Percentiles rank a stretch among this genome's conserved stretches.
These are phyloP conservation scores for Oasisia sp. DNA, from an alignment of 2,888 invertebrate genomes.

Conservation along the genomic window DNA sequence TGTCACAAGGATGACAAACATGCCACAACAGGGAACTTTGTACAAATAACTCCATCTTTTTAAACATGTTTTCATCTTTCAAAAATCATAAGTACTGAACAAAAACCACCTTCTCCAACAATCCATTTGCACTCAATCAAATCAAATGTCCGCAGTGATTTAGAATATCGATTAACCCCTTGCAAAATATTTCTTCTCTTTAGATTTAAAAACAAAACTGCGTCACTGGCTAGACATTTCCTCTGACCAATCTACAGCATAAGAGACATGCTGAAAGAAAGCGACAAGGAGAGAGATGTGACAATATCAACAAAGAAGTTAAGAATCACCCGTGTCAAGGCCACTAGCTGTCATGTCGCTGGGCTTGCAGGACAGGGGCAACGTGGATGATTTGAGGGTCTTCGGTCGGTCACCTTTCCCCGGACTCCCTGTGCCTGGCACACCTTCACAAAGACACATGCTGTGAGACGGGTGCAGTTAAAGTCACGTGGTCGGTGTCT, in stretches of 20 bases:
- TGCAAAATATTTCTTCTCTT: no score
- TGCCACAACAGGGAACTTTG: no score
- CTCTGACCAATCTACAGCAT: not conserved
- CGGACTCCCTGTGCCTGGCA: not conserved
- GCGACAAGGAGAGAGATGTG: not conserved
- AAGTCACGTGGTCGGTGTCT: not conserved
- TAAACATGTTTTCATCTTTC: no score
- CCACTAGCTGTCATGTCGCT: not conserved
- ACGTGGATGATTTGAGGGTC: slow-evolving; percentile 13
- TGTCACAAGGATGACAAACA: no score
- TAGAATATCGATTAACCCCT: no score
- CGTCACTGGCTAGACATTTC: no score
- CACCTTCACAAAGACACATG: not conserved
- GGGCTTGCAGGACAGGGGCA: not conserved
- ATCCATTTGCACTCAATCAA: no score
- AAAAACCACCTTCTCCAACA: no score
- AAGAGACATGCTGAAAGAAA: not conserved
- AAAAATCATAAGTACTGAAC: no score
- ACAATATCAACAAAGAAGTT: slow-evolving; percentile 4
- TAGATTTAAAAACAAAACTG: no score
- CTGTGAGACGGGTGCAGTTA: not conserved
- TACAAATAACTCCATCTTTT: no score
- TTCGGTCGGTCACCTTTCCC: not conserved
- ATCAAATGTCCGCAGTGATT: no score
- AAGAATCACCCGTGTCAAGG: not conserved